A percentile compares a stretch with the other conserved stretches of the same genome.
These are phyloP conservation scores for Chascanopsetta lugubris DNA, from an alignment of 2,113 vertebrate genomes.

Conservation along the genomic window DNA sequence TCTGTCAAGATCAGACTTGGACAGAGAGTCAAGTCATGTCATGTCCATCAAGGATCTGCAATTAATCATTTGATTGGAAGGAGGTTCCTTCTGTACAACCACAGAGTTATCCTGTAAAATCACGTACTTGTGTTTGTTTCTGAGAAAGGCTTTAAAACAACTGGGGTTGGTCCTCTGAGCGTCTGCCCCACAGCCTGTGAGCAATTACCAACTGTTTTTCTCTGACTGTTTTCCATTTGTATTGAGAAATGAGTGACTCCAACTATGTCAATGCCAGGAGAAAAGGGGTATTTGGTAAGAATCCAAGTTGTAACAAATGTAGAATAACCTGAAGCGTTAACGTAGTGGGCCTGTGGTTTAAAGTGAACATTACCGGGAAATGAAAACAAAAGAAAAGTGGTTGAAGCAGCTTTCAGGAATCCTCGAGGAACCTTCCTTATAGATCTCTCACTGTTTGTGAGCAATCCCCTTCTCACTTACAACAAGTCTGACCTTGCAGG, in stretches of 20 bases:
- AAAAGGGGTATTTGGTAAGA: background rate
- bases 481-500: slow-evolving; percentile 70
- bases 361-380: background rate
- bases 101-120: slow-evolving; percentile 36
- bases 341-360: background rate
- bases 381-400: background rate
- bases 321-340: background rate
- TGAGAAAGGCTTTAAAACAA: slow-evolving; percentile 22
- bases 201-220: slow-evolving; percentile 40
- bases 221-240: slow-evolving; percentile 5
- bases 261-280: background rate
- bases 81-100: slow-evolving; percentile 6
- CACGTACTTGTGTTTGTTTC: slow-evolving; percentile 9
- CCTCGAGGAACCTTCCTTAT: slow-evolving; percentile 21
- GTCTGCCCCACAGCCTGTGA: slow-evolving; percentile 12
- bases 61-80: slow-evolving; percentile 18
- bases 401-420: slow-evolving; percentile 20
- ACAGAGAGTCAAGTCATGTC: slow-evolving; percentile 17
- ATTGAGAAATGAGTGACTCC: background rate
- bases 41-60: slow-evolving; percentile 16
- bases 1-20: slow-evolving; percentile 9
- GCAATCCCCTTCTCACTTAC: slow-evolving; percentile 23
- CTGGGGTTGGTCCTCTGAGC: slow-evolving; percentile 19
- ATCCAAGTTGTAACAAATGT: background rate
- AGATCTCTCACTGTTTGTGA: slow-evolving; percentile 46